These are phyloP conservation scores for Rhinolophus ferrumequinum DNA, from an alignment of 2,113 vertebrate species.

Conservation along the genomic window DNA sequence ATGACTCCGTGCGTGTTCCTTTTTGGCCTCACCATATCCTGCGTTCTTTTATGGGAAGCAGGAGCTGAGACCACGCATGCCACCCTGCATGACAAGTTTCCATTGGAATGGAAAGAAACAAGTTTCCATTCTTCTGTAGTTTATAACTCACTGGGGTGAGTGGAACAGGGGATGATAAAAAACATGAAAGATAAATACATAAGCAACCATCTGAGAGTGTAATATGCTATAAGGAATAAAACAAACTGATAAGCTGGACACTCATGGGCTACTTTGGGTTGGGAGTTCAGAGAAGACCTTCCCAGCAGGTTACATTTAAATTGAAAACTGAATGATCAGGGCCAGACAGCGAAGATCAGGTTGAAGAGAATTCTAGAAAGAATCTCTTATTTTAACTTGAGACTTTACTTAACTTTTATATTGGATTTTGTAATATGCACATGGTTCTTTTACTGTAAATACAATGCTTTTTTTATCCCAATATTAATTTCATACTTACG, in stretches of 20 bases:
- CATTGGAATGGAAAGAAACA: no score
- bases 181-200: not conserved
- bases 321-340: not conserved
- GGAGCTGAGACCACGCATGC: no score
- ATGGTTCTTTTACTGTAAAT: not conserved
- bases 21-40: no score
- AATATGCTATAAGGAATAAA: not conserved
- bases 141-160: not conserved
- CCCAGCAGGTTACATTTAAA: not conserved
- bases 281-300: not conserved
- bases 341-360: not conserved
- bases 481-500: not conserved
- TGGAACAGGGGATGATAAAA: not conserved
- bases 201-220: not conserved
- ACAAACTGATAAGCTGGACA: not conserved
- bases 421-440: not conserved
- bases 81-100: no score
- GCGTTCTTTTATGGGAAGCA: no score
- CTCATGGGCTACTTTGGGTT: not conserved
- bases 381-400: not conserved
- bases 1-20: no score
- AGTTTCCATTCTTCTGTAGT: not conserved
- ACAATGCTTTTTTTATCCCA: not conserved
- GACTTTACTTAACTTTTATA: not conserved
- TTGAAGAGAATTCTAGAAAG: not conserved